These are phyloP conservation scores for Streblospio benedicti DNA, from an alignment of 1,140 invertebrate species.

Conservation along the genomic window DNA sequence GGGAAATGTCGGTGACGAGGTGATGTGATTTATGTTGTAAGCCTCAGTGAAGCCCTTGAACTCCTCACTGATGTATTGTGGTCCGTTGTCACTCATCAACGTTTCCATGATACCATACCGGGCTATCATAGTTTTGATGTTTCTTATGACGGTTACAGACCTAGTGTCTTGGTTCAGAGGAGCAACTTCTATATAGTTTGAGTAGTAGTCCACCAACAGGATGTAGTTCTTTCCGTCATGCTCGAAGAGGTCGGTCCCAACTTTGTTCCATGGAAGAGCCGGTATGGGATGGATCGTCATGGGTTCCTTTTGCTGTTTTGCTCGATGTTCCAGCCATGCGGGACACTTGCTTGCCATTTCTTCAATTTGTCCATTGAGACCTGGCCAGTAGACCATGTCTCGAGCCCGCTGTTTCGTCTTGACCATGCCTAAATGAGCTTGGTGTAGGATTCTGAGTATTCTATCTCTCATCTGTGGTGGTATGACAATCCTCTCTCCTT, in stretches of 20 bases:
- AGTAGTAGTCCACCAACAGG: too few relatives aligned
- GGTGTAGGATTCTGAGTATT: neutral
- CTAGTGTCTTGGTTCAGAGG: too few relatives aligned
- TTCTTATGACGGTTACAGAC: too few relatives aligned
- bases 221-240: too few relatives aligned
- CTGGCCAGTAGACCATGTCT: conserved; percentile 27
- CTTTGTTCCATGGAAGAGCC: too few relatives aligned
- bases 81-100: conserved; percentile 24
- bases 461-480: neutral
- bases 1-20: conserved; percentile 18
- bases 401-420: too few relatives aligned
- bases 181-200: too few relatives aligned
- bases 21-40: conserved; percentile 22
- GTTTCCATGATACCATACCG: conserved; percentile 21
- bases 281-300: too few relatives aligned
- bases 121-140: too few relatives aligned
- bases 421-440: neutral
- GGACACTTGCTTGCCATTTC: conserved; percentile 7
- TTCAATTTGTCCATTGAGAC: conserved; percentile 18
- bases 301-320: conserved; percentile 6
- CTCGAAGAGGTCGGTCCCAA: too few relatives aligned
- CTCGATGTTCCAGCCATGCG: neutral
- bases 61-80: conserved; percentile 22
- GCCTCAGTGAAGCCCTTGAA: too few relatives aligned
- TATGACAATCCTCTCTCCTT: neutral